Evolutionary conservation across 1,140 invertebrate species (phyloP), one percentile per base, ranked within the genome.

Genomic region (Mamestra configurata): DNA sequence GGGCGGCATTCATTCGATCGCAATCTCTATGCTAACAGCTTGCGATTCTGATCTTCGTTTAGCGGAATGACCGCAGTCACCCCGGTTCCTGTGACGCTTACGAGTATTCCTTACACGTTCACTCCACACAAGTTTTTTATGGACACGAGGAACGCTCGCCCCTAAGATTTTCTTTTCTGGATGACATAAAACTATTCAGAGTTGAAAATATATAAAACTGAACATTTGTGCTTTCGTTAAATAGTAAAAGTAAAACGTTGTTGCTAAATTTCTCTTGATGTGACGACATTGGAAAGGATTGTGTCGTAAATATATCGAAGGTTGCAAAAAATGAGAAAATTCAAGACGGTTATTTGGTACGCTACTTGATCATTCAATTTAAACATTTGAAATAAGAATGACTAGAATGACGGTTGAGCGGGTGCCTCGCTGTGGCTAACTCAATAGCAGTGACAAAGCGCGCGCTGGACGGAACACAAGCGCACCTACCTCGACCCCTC

Each of bases 1-100:
- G 88, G 87, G 85, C 89, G 90, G 91, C 92, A 91, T 92, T 92
- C 91, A 93, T 92, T 94, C 91, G 93, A 94, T 94, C 87, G 91
- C 93, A 94, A 94, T 94, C 92, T 94, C 93, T 94, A 94, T 94
- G 93, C 93, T 94, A 94, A 94, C 92, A 94, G 92, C 92, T 90
- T 92, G 93, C 92, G 93, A 94, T 94, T 94, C 92, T 92, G 93
- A 94, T 94, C 93, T 94, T 94, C 93, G 93, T 94, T 94, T 94
- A 94, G 92, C 93, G 92, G 81, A 94, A 94, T 94, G 93, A 94
- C 93, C 93, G 92, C 93, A 93, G 92, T 89, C 92, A 89, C 92
- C 90, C 89, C 87, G 81, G 85, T 87, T 88, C 86, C 88, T 82
- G 90, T 91, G 91, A 92, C 92, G 91, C 86, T 92, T 93, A 76